These are phyloP conservation scores for Budorcas taxicolor DNA, from an alignment of 2,113 vertebrate species.

Conservation along the genomic window DNA sequence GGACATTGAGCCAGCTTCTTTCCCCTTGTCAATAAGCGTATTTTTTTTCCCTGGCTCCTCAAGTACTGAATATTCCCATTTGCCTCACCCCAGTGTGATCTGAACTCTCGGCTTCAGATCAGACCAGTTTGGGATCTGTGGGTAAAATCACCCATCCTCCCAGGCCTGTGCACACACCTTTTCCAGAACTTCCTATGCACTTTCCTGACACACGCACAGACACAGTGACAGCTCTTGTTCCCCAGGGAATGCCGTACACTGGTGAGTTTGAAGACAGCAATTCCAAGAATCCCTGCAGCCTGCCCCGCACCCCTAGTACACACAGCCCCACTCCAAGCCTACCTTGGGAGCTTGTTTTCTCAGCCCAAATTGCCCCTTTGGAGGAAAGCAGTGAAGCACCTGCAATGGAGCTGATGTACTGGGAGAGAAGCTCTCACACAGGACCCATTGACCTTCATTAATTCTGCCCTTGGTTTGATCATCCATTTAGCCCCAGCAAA, in stretches of 20 bases:
- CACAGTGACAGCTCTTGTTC: background rate
- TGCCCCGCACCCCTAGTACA: rapidly evolving
- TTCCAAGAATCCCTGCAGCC: background rate
- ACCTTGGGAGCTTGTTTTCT: background rate
- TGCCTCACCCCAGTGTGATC: background rate
- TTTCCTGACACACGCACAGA: background rate
- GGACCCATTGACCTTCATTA: background rate
- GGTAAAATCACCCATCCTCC: background rate
- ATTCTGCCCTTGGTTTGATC: background rate
- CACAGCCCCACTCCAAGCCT: background rate
- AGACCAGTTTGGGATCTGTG: background rate
- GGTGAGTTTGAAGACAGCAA: constrained; percentile 17
- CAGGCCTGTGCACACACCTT: background rate
- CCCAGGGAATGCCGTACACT: background rate
- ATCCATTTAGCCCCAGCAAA: background rate
- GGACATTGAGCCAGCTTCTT: background rate
- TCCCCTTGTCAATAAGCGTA: background rate
- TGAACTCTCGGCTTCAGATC: constrained; percentile 23
- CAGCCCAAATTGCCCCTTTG: background rate
- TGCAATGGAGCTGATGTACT: background rate
- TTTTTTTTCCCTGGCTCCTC: background rate
- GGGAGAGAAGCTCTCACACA: background rate
- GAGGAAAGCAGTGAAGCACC: background rate
- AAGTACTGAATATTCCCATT: background rate
- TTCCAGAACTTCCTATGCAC: constrained; percentile 21